These are phyloP conservation scores for Hapalemur alaotrensis DNA, from an alignment of 2,797 vertebrate species.

Conservation along the genomic window DNA sequence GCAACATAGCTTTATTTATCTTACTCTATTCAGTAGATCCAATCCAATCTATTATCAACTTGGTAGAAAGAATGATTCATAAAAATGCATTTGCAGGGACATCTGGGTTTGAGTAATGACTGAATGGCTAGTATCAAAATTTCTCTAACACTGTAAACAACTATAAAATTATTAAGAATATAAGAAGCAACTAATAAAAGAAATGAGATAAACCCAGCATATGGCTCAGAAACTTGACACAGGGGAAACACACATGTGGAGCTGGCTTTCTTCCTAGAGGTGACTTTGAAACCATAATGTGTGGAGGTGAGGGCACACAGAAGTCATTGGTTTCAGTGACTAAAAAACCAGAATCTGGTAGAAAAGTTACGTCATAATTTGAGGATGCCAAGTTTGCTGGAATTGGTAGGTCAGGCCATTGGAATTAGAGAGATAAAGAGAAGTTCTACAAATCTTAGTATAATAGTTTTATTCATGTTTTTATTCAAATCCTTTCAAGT, in stretches of 20 bases:
- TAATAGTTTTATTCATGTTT: neutral
- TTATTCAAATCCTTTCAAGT: neutral
- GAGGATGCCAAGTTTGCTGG: neutral
- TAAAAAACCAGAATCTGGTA: neutral
- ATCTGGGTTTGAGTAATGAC: neutral
- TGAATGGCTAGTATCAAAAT: neutral
- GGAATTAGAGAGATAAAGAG: neutral
- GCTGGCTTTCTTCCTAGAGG: neutral
- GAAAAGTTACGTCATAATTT: neutral
- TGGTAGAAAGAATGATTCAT: neutral
- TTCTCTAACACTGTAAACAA: neutral
- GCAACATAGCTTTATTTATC: neutral
- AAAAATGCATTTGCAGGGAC: neutral
- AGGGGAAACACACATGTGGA: neutral
- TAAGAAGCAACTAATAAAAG: neutral
- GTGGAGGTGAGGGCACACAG: neutral
- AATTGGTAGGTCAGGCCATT: neutral
- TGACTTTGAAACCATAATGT: neutral
- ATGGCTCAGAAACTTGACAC: neutral
- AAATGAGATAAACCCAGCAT: neutral
- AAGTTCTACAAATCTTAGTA: neutral
- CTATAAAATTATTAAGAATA: neutral
- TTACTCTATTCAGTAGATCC: neutral
- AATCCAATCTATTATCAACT: neutral
- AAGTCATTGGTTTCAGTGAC: neutral